Evolutionary conservation across 2,113 vertebrate species (phyloP), one percentile per base, ranked within the genome.

Genomic region (Apistogramma diplotaenia): DNA sequence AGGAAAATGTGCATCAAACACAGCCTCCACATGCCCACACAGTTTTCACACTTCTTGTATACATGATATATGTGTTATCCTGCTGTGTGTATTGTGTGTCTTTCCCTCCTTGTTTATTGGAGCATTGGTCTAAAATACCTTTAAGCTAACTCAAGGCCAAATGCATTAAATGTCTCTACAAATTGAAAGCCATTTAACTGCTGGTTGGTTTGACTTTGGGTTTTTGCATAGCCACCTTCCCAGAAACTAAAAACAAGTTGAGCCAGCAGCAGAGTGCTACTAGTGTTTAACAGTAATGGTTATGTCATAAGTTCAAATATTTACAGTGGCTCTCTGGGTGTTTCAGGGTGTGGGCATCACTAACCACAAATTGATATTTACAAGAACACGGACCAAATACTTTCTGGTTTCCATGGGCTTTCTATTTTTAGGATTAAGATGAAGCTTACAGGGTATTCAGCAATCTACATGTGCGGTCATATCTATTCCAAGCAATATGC

Each of bases 331-430:
- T 87, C 82, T 54, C 29, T 85, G 87, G 79, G 85, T 87, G 87
- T 91, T 91, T 87, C 62, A 90, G 86, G 88, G 89, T 77, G 89
- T 87, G 90, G 83, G 46, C 84, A 76, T 77, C 79, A 74, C 59
- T 58, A 78, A 87, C 90, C 91, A 83, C 91, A 86, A 91, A 93
- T 91, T 88, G 87, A 93, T 93, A 93, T 92, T 91, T 93, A 89
- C 85, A 85, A 81, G 85, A 83, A 80, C 77, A 59, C 49, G 89
- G 86, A 88, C 93, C 40, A 90, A 88, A 74, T 65, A 54, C 85
- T 85, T 79, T 90, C 55, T 83, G 84, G 83, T 86, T 85, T 86
- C 74, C 74, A 83, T 57, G 37, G 73, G 40, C 75, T 85, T 90
- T 90, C 86, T 94, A 89, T 89, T 89, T 91, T 87, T 84, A 90